A percentile compares a stretch with the other conserved stretches of the same genome.
Evolutionary conservation across 2,797 vertebrate genomes (phyloP).

Genomic region (Momotus momota): DNA sequence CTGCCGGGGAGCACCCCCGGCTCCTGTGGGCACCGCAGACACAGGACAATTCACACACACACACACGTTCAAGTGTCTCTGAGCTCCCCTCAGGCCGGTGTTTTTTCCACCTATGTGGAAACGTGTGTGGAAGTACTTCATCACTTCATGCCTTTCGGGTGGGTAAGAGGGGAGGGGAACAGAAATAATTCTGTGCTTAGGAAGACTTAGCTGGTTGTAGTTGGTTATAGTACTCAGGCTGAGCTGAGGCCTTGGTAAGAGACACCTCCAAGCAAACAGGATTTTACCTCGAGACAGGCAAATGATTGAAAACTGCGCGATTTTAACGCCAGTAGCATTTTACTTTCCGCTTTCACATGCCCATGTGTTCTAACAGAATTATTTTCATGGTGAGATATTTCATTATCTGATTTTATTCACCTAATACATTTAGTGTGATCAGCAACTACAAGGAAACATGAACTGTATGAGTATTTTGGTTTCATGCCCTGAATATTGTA

Average conservation of each 20-base stretch:
- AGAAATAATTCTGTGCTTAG: neutral
- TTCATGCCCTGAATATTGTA: neutral
- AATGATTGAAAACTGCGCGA: neutral
- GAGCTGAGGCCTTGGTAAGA: neutral
- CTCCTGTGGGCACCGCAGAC: neutral
- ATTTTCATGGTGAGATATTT: neutral
- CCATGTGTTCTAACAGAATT: neutral
- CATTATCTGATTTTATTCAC: neutral
- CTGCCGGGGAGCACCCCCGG: neutral
- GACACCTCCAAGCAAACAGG: neutral
- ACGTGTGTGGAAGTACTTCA: neutral
- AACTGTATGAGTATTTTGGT: neutral
- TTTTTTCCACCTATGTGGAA: neutral
- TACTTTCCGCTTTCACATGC: neutral
- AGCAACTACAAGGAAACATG: neutral
- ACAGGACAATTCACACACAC: fast-evolving
- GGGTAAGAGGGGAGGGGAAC: fast-evolving
- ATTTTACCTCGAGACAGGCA: fast-evolving
- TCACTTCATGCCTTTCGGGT: neutral
- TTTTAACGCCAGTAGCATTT: neutral
- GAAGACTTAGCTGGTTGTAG: neutral
- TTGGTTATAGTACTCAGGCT: fast-evolving
- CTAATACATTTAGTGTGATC: neutral
- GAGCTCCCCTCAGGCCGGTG: neutral
- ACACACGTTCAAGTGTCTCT: neutral